A percentile compares a stretch with the other conserved stretches of the same genome.
phyloP scores from a whole-genome alignment of 2,113 vertebrate genomes.

The Chaetorhynchus papuensis region DNA sequence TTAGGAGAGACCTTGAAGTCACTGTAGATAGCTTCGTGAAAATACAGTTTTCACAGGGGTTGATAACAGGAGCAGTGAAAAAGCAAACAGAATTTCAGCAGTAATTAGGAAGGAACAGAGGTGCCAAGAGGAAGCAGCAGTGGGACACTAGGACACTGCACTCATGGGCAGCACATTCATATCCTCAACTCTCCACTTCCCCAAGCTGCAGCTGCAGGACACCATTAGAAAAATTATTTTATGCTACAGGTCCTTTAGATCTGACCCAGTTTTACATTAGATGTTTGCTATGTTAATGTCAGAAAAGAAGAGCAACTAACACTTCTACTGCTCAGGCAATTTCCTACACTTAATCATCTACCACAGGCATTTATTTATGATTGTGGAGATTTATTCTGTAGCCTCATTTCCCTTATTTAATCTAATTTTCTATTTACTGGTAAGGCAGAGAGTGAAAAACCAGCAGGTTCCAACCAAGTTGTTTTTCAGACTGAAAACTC shows the following conservation, averaged over 20 bases:
- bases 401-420: not conserved
- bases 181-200: not conserved
- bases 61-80: not conserved
- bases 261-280: not conserved
- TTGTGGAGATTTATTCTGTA: not conserved
- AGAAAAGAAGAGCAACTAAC: not conserved
- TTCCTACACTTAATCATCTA: not conserved
- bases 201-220: not conserved
- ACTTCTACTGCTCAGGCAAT: not conserved
- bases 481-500: not conserved
- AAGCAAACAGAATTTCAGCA: not conserved
- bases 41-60: not conserved
- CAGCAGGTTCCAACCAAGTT: not conserved
- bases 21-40: not conserved
- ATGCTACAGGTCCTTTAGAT: not conserved
- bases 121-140: not conserved
- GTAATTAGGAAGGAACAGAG: not conserved
- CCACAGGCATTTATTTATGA: fast-evolving
- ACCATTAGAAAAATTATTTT: fast-evolving
- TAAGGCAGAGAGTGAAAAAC: not conserved
- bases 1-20: not conserved
- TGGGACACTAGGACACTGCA: not conserved
- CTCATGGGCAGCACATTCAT: fast-evolving
- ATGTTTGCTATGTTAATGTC: fast-evolving
- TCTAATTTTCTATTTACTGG: not conserved